Percentiles rank a stretch among this genome's conserved stretches.
phyloP scores from a whole-genome alignment of 2,113 vertebrate genomes.

The Brienomyrus brachyistius region DNA sequence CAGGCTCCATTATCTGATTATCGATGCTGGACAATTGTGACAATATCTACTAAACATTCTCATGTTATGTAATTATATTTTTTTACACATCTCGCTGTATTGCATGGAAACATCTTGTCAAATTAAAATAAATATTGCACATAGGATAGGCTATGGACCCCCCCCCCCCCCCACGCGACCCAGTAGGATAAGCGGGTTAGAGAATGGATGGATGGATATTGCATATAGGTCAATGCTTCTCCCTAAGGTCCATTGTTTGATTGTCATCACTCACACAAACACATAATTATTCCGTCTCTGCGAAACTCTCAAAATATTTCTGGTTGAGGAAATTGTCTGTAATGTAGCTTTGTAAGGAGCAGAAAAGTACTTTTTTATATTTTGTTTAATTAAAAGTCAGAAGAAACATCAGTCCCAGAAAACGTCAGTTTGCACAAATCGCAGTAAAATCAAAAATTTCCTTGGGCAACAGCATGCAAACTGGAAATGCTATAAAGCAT shows the following conservation, averaged over 20 bases:
- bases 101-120: background rate
- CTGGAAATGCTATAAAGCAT: background rate
- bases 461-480: background rate
- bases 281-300: background rate
- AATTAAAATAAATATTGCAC: background rate
- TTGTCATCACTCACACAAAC: background rate
- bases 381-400: conserved; percentile 8
- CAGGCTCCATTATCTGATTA: background rate
- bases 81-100: background rate
- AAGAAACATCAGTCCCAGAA: background rate
- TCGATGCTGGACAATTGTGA: background rate
- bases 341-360: background rate
- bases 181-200: no score
- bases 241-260: background rate
- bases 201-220: no score
- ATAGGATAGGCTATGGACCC: background rate
- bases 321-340: background rate
- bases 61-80: background rate
- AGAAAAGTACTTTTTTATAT: background rate
- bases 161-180: no score
- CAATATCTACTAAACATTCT: background rate
- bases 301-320: background rate
- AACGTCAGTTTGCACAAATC: background rate
- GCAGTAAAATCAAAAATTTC: background rate
- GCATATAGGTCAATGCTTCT: background rate